Conservation (phyloP, 2,888 invertebrate species). For the Sinhomidia bicolor region DNA sequence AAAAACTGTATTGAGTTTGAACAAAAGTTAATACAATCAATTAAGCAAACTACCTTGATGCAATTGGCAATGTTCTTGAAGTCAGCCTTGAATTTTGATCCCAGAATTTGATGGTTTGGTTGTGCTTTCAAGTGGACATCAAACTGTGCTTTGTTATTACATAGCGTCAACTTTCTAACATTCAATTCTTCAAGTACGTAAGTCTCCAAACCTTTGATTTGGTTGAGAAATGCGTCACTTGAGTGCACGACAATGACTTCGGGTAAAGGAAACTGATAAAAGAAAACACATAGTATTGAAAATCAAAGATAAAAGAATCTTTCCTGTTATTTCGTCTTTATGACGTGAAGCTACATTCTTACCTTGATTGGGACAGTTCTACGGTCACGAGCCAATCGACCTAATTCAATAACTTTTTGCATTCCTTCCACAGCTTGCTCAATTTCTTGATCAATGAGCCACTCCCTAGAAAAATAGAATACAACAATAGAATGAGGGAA, state of each 20-base stretch:
- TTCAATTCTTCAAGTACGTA: slow-evolving; percentile 97
- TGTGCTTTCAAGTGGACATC: slow-evolving; percentile 95
- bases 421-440: slow-evolving; percentile 95
- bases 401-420: slow-evolving; percentile 97
- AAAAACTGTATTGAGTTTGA: too few relatives aligned
- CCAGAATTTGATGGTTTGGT: slow-evolving; percentile 96
- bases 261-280: slow-evolving; percentile 91
- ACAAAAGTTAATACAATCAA: too few relatives aligned
- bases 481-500: too few relatives aligned
- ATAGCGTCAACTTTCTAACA: slow-evolving; percentile 91
- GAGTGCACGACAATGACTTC: slow-evolving; percentile 98
- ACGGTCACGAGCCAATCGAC: slow-evolving; percentile 94
- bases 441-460: slow-evolving; percentile 91
- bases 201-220: slow-evolving; percentile 89
- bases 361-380: slow-evolving; percentile 95
- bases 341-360: too few relatives aligned
- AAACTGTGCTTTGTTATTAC: slow-evolving; percentile 95
- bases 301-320: too few relatives aligned
- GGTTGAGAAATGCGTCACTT: slow-evolving; percentile 88
- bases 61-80: slow-evolving; percentile 93
- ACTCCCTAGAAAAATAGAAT: slow-evolving; percentile 82
- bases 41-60: slow-evolving; percentile 86
- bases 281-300: not conserved
- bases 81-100: slow-evolving; percentile 92
- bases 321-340: too few relatives aligned